Evolutionary conservation across 2,113 vertebrate genomes (phyloP).

Genomic region (Suncus etruscus): DNA sequence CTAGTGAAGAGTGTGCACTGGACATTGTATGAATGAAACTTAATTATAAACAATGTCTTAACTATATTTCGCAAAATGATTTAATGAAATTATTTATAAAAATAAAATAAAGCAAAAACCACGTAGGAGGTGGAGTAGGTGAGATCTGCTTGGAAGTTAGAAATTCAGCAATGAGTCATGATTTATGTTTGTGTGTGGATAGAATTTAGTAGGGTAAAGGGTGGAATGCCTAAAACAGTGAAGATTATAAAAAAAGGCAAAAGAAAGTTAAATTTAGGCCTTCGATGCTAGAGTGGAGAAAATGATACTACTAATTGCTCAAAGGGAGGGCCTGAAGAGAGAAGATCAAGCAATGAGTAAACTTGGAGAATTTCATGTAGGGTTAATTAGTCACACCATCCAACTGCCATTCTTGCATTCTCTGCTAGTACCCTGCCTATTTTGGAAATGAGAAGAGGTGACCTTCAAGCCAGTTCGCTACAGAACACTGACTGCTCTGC

Average conservation of each 20-base stretch:
- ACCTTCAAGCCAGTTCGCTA: constrained; percentile 77
- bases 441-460: constrained; percentile 65
- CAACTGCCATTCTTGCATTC: neutral
- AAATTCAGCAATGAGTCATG: neutral
- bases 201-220: neutral
- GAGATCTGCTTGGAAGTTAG: neutral
- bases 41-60: no score
- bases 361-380: neutral
- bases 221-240: neutral
- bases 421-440: constrained; percentile 6
- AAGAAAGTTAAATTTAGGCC: neutral
- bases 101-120: no score
- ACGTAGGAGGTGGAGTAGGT: neutral
- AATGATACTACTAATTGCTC: neutral
- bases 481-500: constrained; percentile 64
- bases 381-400: neutral
- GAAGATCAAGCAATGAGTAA: neutral
- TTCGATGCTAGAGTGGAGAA: neutral
- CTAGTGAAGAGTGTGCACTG: no score
- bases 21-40: no score
- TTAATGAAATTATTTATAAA: no score
- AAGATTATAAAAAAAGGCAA: neutral
- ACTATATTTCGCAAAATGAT: no score
- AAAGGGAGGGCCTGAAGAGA: neutral
- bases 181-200: neutral